Evolutionary conservation across 1,140 invertebrate species (phyloP).

Genomic region (Drosophila kikkawai): DNA sequence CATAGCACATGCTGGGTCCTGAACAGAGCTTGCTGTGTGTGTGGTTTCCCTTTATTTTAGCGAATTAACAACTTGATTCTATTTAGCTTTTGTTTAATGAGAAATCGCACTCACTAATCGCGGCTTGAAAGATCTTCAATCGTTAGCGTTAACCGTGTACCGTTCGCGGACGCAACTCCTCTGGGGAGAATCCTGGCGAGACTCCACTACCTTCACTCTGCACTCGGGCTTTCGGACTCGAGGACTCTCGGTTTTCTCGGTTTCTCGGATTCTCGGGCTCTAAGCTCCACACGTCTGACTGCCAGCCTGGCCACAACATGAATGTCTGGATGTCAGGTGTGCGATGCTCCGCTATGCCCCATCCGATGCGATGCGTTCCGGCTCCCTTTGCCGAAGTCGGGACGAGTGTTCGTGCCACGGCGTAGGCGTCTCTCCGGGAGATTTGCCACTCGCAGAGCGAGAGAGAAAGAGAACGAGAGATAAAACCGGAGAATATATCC

Average conservation of each 20-base stretch:
- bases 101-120: constrained; percentile 7
- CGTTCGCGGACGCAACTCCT: constrained; percentile 17
- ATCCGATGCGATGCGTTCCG: constrained; percentile 51
- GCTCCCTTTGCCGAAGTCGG: constrained; percentile 49
- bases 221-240: constrained; percentile 44
- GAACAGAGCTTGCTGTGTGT: constrained; percentile 10
- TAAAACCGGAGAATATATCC: constrained; percentile 46
- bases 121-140: neutral
- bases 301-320: constrained; percentile 80
- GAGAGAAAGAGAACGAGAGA: constrained; percentile 4
- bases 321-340: constrained; percentile 83
- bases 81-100: neutral
- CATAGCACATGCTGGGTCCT: constrained; percentile 40
- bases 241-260: constrained; percentile 28
- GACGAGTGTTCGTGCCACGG: constrained; percentile 25
- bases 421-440: constrained; percentile 48
- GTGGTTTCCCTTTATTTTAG: constrained; percentile 18
- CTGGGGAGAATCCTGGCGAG: constrained; percentile 11
- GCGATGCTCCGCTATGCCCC: constrained; percentile 39
- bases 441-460: neutral
- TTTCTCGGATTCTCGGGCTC: constrained; percentile 3
- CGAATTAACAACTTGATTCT: constrained; percentile 7
- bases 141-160: neutral
- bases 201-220: constrained; percentile 42
- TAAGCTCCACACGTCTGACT: constrained; percentile 80